These are phyloP conservation scores for Sinonovacula constricta DNA, from an alignment of 1,140 invertebrate genomes.

Conservation along the genomic window DNA sequence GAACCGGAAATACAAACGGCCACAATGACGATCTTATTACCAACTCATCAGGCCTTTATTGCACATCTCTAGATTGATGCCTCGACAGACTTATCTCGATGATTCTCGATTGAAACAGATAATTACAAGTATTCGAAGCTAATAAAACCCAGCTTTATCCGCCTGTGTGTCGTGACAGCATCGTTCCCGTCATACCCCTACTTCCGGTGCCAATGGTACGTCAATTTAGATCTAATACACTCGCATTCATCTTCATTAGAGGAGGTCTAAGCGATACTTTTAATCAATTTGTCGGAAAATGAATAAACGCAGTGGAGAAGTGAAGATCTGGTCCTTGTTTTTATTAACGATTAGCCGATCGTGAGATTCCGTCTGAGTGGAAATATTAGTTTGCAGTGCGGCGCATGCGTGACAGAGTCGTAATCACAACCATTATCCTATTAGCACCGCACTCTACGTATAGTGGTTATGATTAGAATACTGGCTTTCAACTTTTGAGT, in stretches of 20 bases:
- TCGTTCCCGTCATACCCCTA: slow-evolving; percentile 10
- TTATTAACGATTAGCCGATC: neutral
- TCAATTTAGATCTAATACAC: slow-evolving; percentile 28
- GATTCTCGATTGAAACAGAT: slow-evolving; percentile 33
- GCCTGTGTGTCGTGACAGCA: slow-evolving; percentile 23
- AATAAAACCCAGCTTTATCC: slow-evolving; percentile 16
- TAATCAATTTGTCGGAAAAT: slow-evolving; percentile 29
- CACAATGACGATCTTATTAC: slow-evolving; percentile 49
- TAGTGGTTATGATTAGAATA: too few species aligned
- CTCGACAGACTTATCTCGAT: slow-evolving; percentile 9
- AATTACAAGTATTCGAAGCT: slow-evolving; percentile 34
- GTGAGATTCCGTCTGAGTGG: neutral
- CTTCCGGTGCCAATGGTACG: slow-evolving; percentile 35
- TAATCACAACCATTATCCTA: too few species aligned
- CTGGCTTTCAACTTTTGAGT: too few species aligned
- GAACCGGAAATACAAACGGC: slow-evolving; percentile 34
- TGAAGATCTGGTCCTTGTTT: too few species aligned
- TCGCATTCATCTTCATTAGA: slow-evolving; percentile 39
- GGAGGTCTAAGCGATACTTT: slow-evolving; percentile 17
- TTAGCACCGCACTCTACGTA: too few species aligned
- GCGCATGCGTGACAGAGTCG: too few species aligned
- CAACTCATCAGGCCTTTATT: slow-evolving; percentile 37
- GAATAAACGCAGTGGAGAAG: neutral
- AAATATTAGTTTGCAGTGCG: neutral
- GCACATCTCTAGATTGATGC: slow-evolving; percentile 41